These are phyloP conservation scores for Pseudomyrmex pallidus DNA, from an alignment of 1,140 invertebrate species.

Conservation along the genomic window DNA sequence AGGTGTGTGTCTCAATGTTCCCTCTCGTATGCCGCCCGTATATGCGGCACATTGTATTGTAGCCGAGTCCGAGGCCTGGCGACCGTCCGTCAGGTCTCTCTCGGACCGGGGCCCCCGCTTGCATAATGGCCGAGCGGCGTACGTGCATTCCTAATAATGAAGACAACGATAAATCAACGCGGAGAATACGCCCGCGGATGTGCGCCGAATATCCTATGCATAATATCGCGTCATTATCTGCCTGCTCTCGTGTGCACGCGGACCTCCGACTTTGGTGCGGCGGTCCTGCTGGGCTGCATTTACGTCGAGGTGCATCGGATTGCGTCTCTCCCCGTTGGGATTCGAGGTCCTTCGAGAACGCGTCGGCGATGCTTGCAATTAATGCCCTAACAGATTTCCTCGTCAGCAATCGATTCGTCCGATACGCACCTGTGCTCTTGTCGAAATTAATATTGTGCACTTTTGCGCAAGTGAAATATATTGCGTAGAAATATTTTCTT, in stretches of 20 bases:
- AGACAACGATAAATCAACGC: conserved; percentile 86
- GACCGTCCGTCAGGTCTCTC: conserved; percentile 72
- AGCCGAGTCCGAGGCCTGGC: conserved; percentile 72
- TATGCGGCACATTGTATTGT: conserved; percentile 81
- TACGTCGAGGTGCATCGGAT: conserved; percentile 48
- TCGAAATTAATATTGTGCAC: too few species aligned
- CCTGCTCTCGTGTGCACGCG: conserved; percentile 63
- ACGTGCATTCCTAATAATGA: conserved; percentile 86
- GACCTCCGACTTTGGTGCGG: conserved; percentile 66
- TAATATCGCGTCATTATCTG: conserved; percentile 85
- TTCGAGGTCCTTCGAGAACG: conserved; percentile 29
- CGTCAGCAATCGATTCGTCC: too few species aligned
- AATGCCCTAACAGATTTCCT: conserved; percentile 15
- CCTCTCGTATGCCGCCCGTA: conserved; percentile 77
- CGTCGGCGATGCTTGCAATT: conserved; percentile 22
- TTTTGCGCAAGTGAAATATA: neutral
- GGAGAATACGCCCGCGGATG: conserved; percentile 85
- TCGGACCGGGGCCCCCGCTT: conserved; percentile 73
- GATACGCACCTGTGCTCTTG: too few species aligned
- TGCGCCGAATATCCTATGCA: conserved; percentile 85
- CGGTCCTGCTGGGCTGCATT: conserved; percentile 59
- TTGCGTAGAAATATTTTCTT: neutral
- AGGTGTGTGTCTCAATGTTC: conserved; percentile 84
- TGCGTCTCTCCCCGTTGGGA: neutral
- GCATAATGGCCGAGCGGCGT: conserved; percentile 82